Evolutionary conservation across 2,797 vertebrate genomes (phyloP), one percentile per base, ranked within the genome.

Genomic region (Pseudochirops corinnae): DNA sequence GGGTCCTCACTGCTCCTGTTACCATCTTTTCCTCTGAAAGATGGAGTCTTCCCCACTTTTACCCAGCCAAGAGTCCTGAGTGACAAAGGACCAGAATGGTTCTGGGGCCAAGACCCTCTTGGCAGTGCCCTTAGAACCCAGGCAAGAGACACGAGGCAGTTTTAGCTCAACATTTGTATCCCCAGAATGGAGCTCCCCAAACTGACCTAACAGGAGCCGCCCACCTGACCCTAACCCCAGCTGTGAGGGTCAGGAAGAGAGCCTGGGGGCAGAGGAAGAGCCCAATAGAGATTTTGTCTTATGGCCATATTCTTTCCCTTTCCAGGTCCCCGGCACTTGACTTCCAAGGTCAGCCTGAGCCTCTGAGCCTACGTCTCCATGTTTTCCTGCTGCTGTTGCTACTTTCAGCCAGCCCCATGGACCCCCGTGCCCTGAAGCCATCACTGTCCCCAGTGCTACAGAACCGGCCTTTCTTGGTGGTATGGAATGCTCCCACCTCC

Each of bases 401-500:
- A 21, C 82, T 90, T 0, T 92, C 95, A 31, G 33, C 92, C 33
- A 12, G 52, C 6, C 55, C 82, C 55, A 74, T 56, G 5, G 28
- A 52, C 4, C 6, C 92, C 58, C 56, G 39, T 0, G n/a, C 28
- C 46, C 56, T 55, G 56, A 97, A 97, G 50, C 95, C 90, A 0
- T 93, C 97, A 4, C 67, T 97, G 58, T 56, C 96, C 29, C 97
- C 96, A 1, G 10, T 96, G 11, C 29, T 95, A 24, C 52, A 82
- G 24, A 92, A 91, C 39, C 74, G 24, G 57, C 97, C 97, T 28
- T 97, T 98, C 33, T 91, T 95, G 46, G 96, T 97, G 74, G 60
- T 93, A 29, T 97, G 97, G 97, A 98, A 98, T 2, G 94, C 96
- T 0, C 97, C 97, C 18, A 97, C 97, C 0, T 92, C 94, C 39